Evolutionary conservation across 2,797 vertebrate species (phyloP).

Genomic region (Bradypodion pumilum): DNA sequence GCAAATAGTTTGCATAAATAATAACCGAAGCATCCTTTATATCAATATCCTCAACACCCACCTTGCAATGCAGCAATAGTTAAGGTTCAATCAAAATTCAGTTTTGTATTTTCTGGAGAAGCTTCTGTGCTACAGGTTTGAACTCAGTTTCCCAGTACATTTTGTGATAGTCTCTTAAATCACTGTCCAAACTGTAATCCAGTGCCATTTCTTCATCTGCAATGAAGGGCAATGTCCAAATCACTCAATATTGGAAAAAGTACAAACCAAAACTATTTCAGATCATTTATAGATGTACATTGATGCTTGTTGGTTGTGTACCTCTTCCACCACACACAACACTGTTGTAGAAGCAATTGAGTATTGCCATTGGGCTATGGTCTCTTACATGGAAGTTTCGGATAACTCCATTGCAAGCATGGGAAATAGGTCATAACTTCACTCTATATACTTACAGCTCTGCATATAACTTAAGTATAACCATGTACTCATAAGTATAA

Average conservation of each 20-base stretch:
- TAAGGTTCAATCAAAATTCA: conserved; percentile 59
- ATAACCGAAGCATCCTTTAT: not conserved
- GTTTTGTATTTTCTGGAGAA: conserved; percentile 78
- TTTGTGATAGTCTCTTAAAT: conserved; percentile 78
- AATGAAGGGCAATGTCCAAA: conserved; percentile 52
- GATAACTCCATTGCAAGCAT: not conserved
- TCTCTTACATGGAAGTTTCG: not conserved
- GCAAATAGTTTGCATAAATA: conserved; percentile 8
- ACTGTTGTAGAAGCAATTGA: not conserved
- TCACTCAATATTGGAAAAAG: not conserved
- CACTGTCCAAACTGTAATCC: conserved; percentile 75
- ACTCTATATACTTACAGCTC: not conserved
- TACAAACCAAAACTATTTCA: not conserved
- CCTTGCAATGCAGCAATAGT: conserved; percentile 49
- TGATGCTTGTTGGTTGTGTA: not conserved
- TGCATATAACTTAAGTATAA: not conserved
- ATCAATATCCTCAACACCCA: not conserved
- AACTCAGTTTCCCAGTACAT: conserved; percentile 92
- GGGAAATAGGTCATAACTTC: not conserved
- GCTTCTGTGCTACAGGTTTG: conserved; percentile 86
- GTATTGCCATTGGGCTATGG: not conserved
- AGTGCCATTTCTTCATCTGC: conserved; percentile 83
- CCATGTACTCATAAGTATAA: no score
- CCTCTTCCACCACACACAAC: not conserved
- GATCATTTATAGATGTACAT: not conserved